These are phyloP conservation scores for Acanthococcus lagerstroemiae DNA, from an alignment of 2,888 invertebrate genomes.

Conservation along the genomic window DNA sequence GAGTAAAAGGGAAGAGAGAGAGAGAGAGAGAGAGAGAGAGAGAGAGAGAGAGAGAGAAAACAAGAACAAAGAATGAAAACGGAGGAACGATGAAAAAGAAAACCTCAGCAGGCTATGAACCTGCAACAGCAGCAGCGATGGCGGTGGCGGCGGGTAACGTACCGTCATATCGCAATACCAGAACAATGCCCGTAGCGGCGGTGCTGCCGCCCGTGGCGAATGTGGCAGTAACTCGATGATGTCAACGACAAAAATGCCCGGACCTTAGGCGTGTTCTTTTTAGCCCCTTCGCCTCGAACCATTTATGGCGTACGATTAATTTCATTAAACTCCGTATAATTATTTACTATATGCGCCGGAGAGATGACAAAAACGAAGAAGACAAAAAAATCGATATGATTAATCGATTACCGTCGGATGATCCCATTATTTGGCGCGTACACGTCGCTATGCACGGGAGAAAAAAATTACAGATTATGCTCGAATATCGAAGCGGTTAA, in stretches of 20 bases:
- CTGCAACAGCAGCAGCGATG: slow-evolving; percentile 1
- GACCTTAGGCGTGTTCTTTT: slow-evolving; percentile 4
- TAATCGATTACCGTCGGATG: not conserved
- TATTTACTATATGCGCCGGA: not conserved
- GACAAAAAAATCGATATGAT: no score
- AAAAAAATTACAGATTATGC: no score
- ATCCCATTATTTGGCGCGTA: no score
- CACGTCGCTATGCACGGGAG: no score
- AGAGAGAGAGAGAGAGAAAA: not conserved
- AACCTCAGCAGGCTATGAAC: slow-evolving; percentile 22
- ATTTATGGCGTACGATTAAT: not conserved
- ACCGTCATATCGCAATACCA: not conserved
- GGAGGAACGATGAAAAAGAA: not conserved
- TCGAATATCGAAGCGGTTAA: no score
- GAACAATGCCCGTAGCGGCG: slow-evolving; percentile 14
- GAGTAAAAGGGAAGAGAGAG: not conserved
- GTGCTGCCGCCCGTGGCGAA: slow-evolving; percentile 10
- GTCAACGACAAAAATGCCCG: slow-evolving; percentile 3
- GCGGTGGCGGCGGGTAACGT: no score
- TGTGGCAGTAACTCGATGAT: not conserved
- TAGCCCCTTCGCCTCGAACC: not conserved
- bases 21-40: not conserved
- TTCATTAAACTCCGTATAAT: not conserved
- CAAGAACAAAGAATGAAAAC: not conserved
- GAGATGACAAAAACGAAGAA: not conserved